phyloP scores from a whole-genome alignment of 2,113 vertebrate genomes.

The Ascaphus truei region DNA sequence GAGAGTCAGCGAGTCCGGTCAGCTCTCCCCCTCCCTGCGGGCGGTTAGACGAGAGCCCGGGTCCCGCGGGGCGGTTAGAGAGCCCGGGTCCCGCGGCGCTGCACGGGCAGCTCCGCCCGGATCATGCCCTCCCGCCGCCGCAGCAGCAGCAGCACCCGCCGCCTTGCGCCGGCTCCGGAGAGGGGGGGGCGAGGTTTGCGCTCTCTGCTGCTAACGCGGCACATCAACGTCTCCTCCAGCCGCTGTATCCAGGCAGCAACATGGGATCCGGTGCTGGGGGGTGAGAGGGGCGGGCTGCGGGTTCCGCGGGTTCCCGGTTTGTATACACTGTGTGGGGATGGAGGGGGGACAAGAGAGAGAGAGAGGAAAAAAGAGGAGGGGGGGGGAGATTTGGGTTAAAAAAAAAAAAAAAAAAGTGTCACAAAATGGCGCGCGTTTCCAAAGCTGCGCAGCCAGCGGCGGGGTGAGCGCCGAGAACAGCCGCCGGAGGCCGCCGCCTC shows the following conservation, averaged over 20 bases:
- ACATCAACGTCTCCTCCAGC: slow-evolving; percentile 48
- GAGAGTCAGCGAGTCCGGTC: slow-evolving; percentile 40
- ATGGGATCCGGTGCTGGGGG: slow-evolving; percentile 20
- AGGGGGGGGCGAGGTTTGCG: slow-evolving; percentile 19
- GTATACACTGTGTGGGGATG: slow-evolving; percentile 29
- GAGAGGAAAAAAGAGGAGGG: neutral
- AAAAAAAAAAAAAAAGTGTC: neutral
- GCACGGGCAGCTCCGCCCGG: slow-evolving; percentile 33
- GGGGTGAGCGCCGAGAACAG: neutral
- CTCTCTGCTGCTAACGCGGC: slow-evolving; percentile 49
- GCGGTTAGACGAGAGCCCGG: slow-evolving; percentile 41
- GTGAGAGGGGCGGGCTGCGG: slow-evolving; percentile 32
- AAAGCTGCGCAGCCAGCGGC: slow-evolving; percentile 28
- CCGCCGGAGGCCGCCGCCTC: neutral
- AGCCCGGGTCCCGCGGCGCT: slow-evolving; percentile 36
- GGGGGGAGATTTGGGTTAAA: neutral
- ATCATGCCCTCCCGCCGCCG: slow-evolving; percentile 31
- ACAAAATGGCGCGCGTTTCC: slow-evolving; percentile 34
- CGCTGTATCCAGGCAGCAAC: slow-evolving; percentile 37
- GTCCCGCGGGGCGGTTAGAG: slow-evolving; percentile 43
- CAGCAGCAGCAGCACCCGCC: too few species aligned
- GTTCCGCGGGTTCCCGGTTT: slow-evolving; percentile 31
- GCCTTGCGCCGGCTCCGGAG: slow-evolving; percentile 43
- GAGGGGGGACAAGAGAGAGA: neutral
- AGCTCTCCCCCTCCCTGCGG: slow-evolving; percentile 39